Evolutionary conservation across 2,888 invertebrate species (phyloP).

Genomic region (Deilephila porcellus): DNA sequence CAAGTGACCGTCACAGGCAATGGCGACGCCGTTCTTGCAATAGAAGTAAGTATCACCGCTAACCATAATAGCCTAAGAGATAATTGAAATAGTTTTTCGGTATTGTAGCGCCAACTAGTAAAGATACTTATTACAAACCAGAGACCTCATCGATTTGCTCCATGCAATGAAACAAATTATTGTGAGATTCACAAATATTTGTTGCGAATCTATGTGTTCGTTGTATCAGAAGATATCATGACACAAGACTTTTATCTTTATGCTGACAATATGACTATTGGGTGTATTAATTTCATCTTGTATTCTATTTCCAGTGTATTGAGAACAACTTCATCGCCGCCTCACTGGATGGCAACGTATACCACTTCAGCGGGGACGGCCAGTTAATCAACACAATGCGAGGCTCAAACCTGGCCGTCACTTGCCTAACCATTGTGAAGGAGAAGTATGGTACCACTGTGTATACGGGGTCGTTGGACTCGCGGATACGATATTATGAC

Average conservation of each 20-base stretch:
- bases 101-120: too few relatives aligned
- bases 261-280: background rate
- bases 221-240: background rate
- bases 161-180: background rate
- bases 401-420: conserved; percentile 86
- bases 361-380: conserved; percentile 85
- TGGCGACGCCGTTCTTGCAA: conserved; percentile 76
- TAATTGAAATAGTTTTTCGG: background rate
- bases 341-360: conserved; percentile 86
- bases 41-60: conserved; percentile 64
- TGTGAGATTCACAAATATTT: background rate
- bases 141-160: background rate
- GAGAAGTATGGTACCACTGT: conserved; percentile 79
- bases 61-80: background rate
- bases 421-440: conserved; percentile 84
- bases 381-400: conserved; percentile 82
- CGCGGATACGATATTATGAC: conserved; percentile 85
- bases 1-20: conserved; percentile 69
- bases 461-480: conserved; percentile 87
- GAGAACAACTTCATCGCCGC: conserved; percentile 86
- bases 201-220: background rate
- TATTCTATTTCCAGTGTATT: conserved; percentile 74
- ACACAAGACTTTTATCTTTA: background rate
- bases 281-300: background rate
- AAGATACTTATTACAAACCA: background rate